phyloP scores from a whole-genome alignment of 2,888 invertebrate genomes.

The Synanthedon myopaeformis region DNA sequence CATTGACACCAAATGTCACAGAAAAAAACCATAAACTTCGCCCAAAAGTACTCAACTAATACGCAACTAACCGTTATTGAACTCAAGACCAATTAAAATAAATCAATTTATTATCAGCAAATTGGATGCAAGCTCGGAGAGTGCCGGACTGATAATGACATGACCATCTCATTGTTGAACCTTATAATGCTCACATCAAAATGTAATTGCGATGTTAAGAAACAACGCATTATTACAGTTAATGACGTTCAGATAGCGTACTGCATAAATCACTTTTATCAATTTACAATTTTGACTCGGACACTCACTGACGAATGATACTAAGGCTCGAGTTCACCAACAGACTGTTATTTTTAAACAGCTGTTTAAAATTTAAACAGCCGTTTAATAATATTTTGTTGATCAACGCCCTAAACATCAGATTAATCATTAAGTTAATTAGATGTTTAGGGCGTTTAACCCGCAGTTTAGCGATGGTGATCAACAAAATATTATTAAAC shows the following conservation, averaged over 20 bases:
- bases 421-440: too few relatives aligned
- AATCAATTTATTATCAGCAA: neutral
- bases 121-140: neutral
- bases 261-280: too few relatives aligned
- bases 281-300: too few relatives aligned
- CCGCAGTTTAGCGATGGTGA: too few relatives aligned
- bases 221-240: neutral
- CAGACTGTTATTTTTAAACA: too few relatives aligned
- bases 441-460: too few relatives aligned
- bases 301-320: too few relatives aligned
- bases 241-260: neutral
- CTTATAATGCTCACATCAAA: neutral
- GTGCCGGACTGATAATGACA: neutral
- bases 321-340: too few relatives aligned
- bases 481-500: too few relatives aligned
- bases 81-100: neutral
- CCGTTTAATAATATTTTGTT: too few relatives aligned
- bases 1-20: conserved; percentile 32
- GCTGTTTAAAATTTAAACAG: too few relatives aligned
- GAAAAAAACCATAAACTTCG: neutral
- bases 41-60: neutral
- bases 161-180: neutral
- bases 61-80: neutral
- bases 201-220: neutral
- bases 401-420: too few relatives aligned